Base-by-base conservation (phyloP, 2,888 invertebrate genomes). In the Leistus spinibarbis region DNA sequence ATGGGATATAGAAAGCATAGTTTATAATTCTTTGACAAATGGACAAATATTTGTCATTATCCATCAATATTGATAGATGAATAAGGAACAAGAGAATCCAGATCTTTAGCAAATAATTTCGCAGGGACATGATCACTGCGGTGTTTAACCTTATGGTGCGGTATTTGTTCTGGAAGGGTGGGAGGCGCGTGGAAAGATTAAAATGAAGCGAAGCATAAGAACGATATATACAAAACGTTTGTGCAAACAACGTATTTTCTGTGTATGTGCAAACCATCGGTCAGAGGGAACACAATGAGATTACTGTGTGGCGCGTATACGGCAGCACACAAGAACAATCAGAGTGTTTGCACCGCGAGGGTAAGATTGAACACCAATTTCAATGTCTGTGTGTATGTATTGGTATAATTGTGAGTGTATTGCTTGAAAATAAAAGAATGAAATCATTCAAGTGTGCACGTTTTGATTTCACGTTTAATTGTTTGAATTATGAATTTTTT, bases 131-230 rank as follows among this genome's bases (percentile, higher is more conserved):
- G 64, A 27, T 27, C 16, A 64, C 64, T n/a, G 40, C 24, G 7
- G 24, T 40, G 64, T 64, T 64, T 27, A 16, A 64, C 24, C 64
- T 64, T 64, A 64, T 64, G 64, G 64, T 64, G 23, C 23, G 24
- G 64, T 64, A 24, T 64, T 64, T 64, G 27, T 64, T 64, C 22
- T 23, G 64, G 64, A 23, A 80, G 80, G 79, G 80, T 82, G 83
- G 64, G 64, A 10, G 80, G 80, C 79, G 80, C 82, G 83, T 82
- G 82, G 83, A 84, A 84, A 85, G 85, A 85, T 85, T 85, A 85
- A 85, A 85, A 84, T 83, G 83, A 83, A 84, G 82, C 84, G 82
- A 83, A 83, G 84, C 85, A 83, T 82, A 84, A 84, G 82, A 83
- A 82, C 27, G 64, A 23, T 64, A 27, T 64, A 64, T 24, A 64